These are phyloP conservation scores for Ryuthela nishihirai DNA, from an alignment of 2,888 invertebrate genomes.

Conservation along the genomic window DNA sequence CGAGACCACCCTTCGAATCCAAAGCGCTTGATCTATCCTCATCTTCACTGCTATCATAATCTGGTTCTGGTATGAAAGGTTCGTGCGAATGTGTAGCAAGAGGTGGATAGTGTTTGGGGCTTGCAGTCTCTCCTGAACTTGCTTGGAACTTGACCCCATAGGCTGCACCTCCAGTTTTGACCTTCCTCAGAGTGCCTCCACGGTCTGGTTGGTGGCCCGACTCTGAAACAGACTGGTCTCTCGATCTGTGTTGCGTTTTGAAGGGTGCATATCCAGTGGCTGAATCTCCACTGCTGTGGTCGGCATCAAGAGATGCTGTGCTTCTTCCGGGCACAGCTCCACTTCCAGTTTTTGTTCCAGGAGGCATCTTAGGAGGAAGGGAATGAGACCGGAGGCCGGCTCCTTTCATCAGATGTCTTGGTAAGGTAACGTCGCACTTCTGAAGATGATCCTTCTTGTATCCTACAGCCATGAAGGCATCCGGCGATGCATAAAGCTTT, in stretches of 20 bases:
- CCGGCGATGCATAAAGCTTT: slow-evolving; percentile 73
- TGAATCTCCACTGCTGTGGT: slow-evolving; percentile 27
- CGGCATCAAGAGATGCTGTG: slow-evolving; percentile 19
- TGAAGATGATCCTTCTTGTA: slow-evolving; percentile 49
- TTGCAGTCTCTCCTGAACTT: slow-evolving; percentile 20
- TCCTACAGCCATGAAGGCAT: slow-evolving; percentile 26
- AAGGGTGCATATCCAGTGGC: slow-evolving; percentile 17
- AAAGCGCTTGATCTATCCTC: slow-evolving; percentile 53
- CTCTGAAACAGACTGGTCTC: slow-evolving; percentile 18
- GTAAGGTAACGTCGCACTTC: slow-evolving; percentile 52
- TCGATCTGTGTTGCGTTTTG: slow-evolving; percentile 24
- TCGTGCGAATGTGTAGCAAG: slow-evolving; percentile 9
- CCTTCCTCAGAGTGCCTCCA: slow-evolving; percentile 28
- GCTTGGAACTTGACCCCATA: slow-evolving; percentile 11
- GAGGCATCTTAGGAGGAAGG: slow-evolving; percentile 27
- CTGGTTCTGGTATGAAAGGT: slow-evolving; percentile 85
- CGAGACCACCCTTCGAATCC: slow-evolving; percentile 18
- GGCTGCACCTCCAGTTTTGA: slow-evolving; percentile 6
- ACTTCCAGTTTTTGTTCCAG: slow-evolving; percentile 3
- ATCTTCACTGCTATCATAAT: slow-evolving; percentile 81
- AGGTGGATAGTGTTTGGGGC: slow-evolving; percentile 32
- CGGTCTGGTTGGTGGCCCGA: slow-evolving; percentile 11
- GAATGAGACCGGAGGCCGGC: slow-evolving; percentile 18
- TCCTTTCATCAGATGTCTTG: slow-evolving; percentile 12
- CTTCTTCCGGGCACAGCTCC: slow-evolving; percentile 14